phyloP scores from a whole-genome alignment of 2,113 vertebrate species.

The Hippocampus zosterae region DNA sequence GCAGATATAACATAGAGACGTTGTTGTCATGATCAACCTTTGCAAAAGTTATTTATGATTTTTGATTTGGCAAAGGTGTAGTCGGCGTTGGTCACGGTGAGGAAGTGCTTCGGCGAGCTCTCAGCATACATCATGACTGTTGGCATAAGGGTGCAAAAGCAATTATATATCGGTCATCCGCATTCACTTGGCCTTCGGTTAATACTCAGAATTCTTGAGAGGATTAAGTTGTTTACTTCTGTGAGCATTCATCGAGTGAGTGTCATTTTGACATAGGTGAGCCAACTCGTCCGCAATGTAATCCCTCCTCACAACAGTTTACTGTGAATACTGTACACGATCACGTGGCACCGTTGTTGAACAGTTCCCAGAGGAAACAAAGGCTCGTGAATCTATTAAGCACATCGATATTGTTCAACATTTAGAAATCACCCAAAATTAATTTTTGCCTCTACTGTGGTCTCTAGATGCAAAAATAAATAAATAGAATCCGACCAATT shows the following conservation, averaged over 20 bases:
- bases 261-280: constrained; percentile 25
- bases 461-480: not conserved
- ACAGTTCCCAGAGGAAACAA: not conserved
- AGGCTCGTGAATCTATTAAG: not conserved
- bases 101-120: not conserved
- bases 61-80: not conserved
- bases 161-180: not conserved
- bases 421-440: not conserved
- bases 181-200: not conserved
- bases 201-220: constrained; percentile 31
- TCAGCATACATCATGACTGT: constrained; percentile 4
- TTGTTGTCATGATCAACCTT: not conserved
- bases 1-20: not conserved
- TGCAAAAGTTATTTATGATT: not conserved
- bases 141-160: constrained; percentile 25
- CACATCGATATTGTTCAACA: not conserved
- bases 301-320: constrained; percentile 17
- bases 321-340: not conserved
- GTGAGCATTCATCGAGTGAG: constrained; percentile 29
- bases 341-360: not conserved
- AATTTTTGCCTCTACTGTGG: not conserved
- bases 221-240: constrained; percentile 34
- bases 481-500: not conserved
- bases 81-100: not conserved
- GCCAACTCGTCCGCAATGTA: not conserved